Conservation (phyloP, 37 sponge, comb jelly and placozoan species). For the Mnemiopsis leidyi region DNA sequence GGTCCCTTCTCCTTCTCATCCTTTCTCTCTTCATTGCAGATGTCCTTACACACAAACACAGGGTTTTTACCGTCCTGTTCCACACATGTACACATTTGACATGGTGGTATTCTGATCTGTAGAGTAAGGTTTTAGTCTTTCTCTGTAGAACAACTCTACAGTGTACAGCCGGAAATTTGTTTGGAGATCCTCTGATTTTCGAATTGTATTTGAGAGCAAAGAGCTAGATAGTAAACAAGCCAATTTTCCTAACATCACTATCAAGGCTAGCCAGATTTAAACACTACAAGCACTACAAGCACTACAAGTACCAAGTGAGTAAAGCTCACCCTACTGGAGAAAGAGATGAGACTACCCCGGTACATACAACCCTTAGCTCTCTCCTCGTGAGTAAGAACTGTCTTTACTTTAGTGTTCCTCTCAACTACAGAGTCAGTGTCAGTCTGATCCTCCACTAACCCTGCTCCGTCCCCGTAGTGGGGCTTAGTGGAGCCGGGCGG, state of each 20-base stretch:
- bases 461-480: not conserved
- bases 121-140: too few species aligned
- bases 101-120: not conserved
- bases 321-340: not conserved
- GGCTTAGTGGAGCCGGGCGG: not conserved
- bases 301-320: not conserved
- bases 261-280: too few species aligned
- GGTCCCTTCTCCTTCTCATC: not conserved
- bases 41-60: not conserved
- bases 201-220: too few species aligned
- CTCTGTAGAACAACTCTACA: too few species aligned
- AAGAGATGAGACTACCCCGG: not conserved
- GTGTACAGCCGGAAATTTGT: too few species aligned
- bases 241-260: too few species aligned
- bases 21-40: not conserved
- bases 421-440: not conserved
- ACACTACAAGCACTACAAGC: too few species aligned
- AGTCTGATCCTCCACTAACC: not conserved
- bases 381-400: not conserved
- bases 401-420: not conserved
- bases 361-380: not conserved
- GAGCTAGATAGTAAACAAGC: too few species aligned
- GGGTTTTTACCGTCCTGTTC: not conserved
- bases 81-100: not conserved
- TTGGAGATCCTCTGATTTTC: too few species aligned